Conservation (phyloP, 2,797 vertebrate species). For the Lagodon rhomboides region DNA sequence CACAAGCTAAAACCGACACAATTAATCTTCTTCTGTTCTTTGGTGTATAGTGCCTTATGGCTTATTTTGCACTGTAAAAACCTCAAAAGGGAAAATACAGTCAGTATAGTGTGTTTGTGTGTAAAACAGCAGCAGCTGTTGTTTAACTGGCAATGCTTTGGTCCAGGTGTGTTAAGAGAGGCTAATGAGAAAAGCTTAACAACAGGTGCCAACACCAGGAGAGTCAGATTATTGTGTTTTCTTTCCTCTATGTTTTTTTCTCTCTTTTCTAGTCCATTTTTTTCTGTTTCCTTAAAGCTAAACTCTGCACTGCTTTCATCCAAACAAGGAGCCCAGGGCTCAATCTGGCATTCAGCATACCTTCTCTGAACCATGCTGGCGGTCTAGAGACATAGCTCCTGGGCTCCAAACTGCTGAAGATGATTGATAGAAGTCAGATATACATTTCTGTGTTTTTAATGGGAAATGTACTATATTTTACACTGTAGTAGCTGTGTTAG, state of each 20-base stretch:
- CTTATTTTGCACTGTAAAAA: background rate
- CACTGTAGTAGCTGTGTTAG: background rate
- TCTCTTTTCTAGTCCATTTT: background rate
- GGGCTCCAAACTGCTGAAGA: background rate
- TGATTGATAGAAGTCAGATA: background rate
- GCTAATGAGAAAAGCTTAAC: slow-evolving; percentile 32
- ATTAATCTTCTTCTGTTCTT: background rate
- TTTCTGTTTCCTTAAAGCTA: slow-evolving; percentile 9
- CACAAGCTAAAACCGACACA: slow-evolving; percentile 12
- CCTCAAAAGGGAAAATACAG: background rate
- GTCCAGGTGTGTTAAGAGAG: slow-evolving; percentile 22
- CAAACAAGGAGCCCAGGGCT: background rate
- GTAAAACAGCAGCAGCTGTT: slow-evolving; percentile 25
- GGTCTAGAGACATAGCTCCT: background rate
- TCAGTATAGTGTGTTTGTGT: background rate
- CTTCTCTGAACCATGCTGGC: background rate
- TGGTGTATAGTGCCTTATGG: background rate
- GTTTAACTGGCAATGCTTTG: slow-evolving; percentile 8
- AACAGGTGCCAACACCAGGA: slow-evolving; percentile 8
- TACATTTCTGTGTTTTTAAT: background rate
- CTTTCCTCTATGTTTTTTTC: background rate
- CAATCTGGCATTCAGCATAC: slow-evolving; percentile 1
- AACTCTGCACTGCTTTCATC: slow-evolving; percentile 3
- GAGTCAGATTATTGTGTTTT: slow-evolving; percentile 5
- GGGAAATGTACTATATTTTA: background rate